These are phyloP conservation scores for Theropithecus gelada DNA, from an alignment of 2,113 vertebrate genomes.

Conservation along the genomic window DNA sequence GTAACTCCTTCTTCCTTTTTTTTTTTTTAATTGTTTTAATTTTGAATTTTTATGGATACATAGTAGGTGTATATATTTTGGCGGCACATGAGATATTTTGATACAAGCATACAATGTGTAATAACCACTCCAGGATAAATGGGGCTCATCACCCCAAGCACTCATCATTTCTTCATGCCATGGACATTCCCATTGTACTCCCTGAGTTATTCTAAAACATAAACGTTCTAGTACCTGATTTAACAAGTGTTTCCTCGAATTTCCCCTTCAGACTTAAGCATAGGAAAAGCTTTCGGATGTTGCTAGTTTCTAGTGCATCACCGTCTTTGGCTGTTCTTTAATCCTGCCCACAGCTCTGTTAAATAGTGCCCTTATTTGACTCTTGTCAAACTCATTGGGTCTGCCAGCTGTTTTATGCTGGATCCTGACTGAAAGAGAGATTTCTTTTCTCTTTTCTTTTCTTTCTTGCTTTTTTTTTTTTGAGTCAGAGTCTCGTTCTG, in stretches of 20 bases:
- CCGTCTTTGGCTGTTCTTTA: background rate
- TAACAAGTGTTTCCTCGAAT: background rate
- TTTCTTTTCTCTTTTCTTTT: background rate
- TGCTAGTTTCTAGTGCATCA: background rate
- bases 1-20: background rate
- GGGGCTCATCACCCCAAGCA: no score
- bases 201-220: no score
- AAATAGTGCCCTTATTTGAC: background rate
- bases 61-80: no score
- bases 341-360: background rate
- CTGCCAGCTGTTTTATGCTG: background rate
- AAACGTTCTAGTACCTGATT: background rate
- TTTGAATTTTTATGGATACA: no score
- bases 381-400: background rate
- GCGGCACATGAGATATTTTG: no score
- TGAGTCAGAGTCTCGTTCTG: no score
- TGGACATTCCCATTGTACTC: no score
- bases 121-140: no score
- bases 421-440: background rate
- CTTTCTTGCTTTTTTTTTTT: no score
- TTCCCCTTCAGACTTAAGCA: background rate
- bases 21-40: background rate
- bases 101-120: no score
- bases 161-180: no score
- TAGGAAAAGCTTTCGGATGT: background rate